phyloP scores from a whole-genome alignment of 2,797 vertebrate genomes.

The Scarus forsteni region DNA sequence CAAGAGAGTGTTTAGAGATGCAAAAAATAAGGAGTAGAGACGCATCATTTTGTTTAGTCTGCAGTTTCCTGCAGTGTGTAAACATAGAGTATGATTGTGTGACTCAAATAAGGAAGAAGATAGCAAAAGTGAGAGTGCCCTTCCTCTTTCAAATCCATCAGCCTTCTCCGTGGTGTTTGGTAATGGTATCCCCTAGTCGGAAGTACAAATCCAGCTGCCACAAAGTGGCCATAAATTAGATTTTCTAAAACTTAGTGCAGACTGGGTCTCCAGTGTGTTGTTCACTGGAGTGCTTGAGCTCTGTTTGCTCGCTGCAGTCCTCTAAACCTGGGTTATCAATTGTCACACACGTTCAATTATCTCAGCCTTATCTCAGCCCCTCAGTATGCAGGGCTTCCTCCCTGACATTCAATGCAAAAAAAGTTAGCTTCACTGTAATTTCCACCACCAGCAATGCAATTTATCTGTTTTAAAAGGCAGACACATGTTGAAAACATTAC shows the following conservation, averaged over 20 bases:
- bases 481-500: slow-evolving; percentile 75
- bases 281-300: slow-evolving; percentile 50
- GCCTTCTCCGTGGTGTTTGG: slow-evolving; percentile 66
- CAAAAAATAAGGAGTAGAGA: background rate
- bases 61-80: background rate
- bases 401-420: slow-evolving; percentile 6
- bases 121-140: slow-evolving; percentile 20
- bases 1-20: background rate
- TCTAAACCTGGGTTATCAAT: slow-evolving; percentile 46
- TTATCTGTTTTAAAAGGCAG: slow-evolving; percentile 62
- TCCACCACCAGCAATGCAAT: slow-evolving; percentile 42
- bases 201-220: slow-evolving; percentile 85
- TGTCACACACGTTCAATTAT: slow-evolving; percentile 45
- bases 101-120: slow-evolving; percentile 5
- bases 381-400: slow-evolving; percentile 10
- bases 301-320: slow-evolving; percentile 44
- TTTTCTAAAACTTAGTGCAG: slow-evolving; percentile 80
- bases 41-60: background rate
- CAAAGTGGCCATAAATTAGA: slow-evolving; percentile 81
- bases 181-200: slow-evolving; percentile 82
- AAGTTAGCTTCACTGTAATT: slow-evolving; percentile 24
- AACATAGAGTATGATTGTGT: slow-evolving; percentile 36
- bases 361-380: slow-evolving; percentile 20
- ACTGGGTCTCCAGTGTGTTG: slow-evolving; percentile 68
- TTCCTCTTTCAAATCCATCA: slow-evolving; percentile 50